Percentiles rank a stretch among this genome's conserved stretches.
Conservation (phyloP, 2,888 invertebrate genomes). For the Xestia sexstrigata region DNA sequence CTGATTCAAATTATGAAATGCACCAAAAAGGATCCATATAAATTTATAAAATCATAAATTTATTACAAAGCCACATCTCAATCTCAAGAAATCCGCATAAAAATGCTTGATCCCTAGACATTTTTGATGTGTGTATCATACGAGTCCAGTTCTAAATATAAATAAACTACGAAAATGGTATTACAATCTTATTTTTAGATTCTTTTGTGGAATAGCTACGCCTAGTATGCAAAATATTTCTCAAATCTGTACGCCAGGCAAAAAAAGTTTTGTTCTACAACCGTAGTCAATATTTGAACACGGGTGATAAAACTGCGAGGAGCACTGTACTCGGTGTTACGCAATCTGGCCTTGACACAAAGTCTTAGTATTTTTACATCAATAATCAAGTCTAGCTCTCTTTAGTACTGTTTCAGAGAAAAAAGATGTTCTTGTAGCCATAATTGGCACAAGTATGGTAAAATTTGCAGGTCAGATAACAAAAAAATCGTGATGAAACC, state of each 20-base stretch:
- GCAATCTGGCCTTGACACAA: constrained; percentile 51
- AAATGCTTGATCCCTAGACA: too few relatives aligned
- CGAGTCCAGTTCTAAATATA: background rate
- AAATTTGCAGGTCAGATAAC: too few relatives aligned
- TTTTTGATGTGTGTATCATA: too few relatives aligned
- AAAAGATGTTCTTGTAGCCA: background rate
- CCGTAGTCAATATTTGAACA: constrained; percentile 30
- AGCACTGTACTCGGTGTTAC: constrained; percentile 25
- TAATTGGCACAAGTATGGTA: background rate
- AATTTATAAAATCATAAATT: too few relatives aligned
- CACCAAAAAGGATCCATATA: too few relatives aligned
- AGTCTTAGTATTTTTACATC: constrained; percentile 37
- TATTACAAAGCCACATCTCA: too few relatives aligned
- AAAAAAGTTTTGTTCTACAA: constrained; percentile 15
- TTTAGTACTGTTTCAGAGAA: too few relatives aligned
- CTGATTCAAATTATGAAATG: too few relatives aligned
- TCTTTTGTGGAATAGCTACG: background rate
- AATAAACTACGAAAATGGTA: background rate
- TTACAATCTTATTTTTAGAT: background rate
- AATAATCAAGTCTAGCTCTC: constrained; percentile 10
- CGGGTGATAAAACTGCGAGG: constrained; percentile 33
- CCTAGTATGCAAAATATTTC: constrained; percentile 11
- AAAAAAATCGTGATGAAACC: too few relatives aligned
- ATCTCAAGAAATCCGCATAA: too few relatives aligned
- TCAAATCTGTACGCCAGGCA: background rate